Conservation (phyloP, 2,888 invertebrate species). For the Unio delphinus region DNA sequence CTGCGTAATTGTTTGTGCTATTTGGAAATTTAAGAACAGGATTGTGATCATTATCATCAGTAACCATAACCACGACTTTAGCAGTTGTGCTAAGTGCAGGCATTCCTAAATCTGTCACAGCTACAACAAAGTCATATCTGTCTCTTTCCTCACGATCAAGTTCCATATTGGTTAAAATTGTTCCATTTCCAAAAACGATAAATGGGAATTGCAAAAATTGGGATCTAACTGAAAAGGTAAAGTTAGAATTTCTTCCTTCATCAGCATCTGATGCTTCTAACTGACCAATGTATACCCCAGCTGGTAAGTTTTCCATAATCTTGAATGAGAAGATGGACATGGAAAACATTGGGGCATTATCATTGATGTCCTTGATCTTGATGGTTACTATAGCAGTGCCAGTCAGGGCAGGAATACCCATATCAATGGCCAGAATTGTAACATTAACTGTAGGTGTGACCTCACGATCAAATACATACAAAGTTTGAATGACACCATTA, state of each 20-base stretch:
- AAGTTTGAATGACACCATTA: slow-evolving; percentile 46
- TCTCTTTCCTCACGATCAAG: slow-evolving; percentile 52
- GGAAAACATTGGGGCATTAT: slow-evolving; percentile 36
- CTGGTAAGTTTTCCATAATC: slow-evolving; percentile 28
- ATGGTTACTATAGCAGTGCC: slow-evolving; percentile 42
- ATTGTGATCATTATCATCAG: slow-evolving; percentile 51
- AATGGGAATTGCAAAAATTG: slow-evolving; percentile 44
- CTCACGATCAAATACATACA: slow-evolving; percentile 45
- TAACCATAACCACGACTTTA: slow-evolving; percentile 44
- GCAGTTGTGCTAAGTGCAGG: slow-evolving; percentile 41
- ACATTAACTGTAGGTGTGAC: slow-evolving; percentile 32
- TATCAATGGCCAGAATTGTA: slow-evolving; percentile 44
- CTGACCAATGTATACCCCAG: slow-evolving; percentile 29
- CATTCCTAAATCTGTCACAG: slow-evolving; percentile 47
- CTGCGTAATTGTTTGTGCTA: slow-evolving; percentile 45
- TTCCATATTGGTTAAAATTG: slow-evolving; percentile 38
- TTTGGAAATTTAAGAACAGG: slow-evolving; percentile 57
- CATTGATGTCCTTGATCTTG: slow-evolving; percentile 39
- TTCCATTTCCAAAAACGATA: slow-evolving; percentile 43
- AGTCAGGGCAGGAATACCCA: slow-evolving; percentile 31
- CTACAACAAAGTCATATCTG: slow-evolving; percentile 46
- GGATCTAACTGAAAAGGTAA: slow-evolving; percentile 33
- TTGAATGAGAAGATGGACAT: slow-evolving; percentile 28
- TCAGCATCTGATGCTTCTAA: slow-evolving; percentile 44
- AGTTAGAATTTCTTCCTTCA: slow-evolving; percentile 45